Conservation (phyloP, 2,113 vertebrate genomes). For the Vidua macroura region DNA sequence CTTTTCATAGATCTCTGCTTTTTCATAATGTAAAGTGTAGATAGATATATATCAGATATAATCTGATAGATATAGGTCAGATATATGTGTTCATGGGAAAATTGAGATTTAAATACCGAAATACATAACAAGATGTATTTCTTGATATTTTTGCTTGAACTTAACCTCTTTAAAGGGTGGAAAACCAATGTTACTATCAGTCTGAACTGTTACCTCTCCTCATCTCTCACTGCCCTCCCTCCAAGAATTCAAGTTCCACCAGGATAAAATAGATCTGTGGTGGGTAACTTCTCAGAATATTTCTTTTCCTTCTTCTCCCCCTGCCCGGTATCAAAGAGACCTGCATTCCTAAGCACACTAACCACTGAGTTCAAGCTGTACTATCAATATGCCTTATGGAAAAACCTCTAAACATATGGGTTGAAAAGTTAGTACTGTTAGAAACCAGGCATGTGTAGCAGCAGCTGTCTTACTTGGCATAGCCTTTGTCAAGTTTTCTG, state of each 20-base stretch:
- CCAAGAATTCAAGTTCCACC: background rate
- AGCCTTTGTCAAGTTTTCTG: conserved; percentile 52
- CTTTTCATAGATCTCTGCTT: background rate
- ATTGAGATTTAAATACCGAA: background rate
- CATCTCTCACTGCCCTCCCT: background rate
- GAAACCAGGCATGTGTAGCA: conserved; percentile 44
- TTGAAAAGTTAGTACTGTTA: conserved; percentile 26
- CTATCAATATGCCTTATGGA: conserved; percentile 26
- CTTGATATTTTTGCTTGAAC: background rate
- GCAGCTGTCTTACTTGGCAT: conserved; percentile 59
- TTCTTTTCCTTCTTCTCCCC: background rate
- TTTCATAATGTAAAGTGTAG: background rate
- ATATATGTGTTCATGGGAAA: background rate
- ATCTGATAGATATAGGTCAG: background rate
- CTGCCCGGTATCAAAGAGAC: background rate
- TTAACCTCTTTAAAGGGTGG: background rate
- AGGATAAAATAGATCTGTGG: background rate
- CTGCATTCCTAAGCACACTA: background rate
- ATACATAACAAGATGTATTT: background rate
- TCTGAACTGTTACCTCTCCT: background rate
- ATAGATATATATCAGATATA: background rate
- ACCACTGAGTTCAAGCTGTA: background rate
- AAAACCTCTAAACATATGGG: conserved; percentile 23
- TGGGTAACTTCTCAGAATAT: background rate
- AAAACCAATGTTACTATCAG: background rate